Conservation (phyloP, 2,113 vertebrate species). For the Myotis davidii region DNA sequence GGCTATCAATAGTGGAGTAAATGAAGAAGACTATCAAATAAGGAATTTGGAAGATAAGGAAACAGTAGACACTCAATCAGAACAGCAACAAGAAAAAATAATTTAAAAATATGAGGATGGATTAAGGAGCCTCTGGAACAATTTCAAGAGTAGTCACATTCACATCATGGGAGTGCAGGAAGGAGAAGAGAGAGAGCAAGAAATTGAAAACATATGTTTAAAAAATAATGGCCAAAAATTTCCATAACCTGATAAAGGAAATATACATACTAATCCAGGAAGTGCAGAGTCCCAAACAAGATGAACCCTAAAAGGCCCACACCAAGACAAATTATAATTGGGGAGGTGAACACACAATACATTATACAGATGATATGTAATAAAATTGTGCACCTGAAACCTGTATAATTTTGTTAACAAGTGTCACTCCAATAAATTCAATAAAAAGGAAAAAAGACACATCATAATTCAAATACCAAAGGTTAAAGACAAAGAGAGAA, state of each 20-base stretch:
- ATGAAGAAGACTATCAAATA: not conserved
- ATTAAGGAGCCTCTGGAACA: not conserved
- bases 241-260: not conserved
- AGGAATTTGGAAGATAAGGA: not conserved
- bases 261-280: not conserved
- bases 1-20: not conserved
- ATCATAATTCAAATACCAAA: not conserved
- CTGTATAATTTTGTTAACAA: no score
- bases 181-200: not conserved
- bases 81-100: not conserved
- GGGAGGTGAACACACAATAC: no score
- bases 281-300: not conserved
- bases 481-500: not conserved
- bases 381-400: no score
- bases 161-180: not conserved
- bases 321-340: not conserved
- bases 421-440: no score
- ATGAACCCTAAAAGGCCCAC: not conserved
- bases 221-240: not conserved
- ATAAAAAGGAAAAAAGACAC: not conserved
- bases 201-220: not conserved
- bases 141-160: not conserved
- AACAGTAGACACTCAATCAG: not conserved
- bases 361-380: no score
- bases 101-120: not conserved